Evolutionary conservation across 2,888 invertebrate genomes (phyloP).

Genomic region (Xestia c-nigrum): DNA sequence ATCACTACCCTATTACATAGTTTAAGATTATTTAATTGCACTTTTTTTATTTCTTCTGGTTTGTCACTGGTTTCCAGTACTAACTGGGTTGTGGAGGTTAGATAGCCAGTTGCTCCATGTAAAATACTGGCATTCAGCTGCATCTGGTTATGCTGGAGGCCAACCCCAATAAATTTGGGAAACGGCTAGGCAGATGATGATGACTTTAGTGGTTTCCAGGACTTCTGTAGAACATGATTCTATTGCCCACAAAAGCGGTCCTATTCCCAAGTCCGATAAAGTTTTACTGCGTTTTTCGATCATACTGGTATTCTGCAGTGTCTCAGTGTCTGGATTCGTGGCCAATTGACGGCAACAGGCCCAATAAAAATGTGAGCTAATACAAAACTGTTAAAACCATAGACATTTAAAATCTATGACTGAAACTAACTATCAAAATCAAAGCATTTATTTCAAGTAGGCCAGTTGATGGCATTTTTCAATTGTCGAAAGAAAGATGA

Average conservation of each 20-base stretch:
- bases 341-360: neutral
- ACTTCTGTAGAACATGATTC: neutral
- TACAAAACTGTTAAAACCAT: neutral
- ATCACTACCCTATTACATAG: no score
- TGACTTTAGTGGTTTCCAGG: neutral
- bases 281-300: neutral
- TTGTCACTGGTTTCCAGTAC: no score
- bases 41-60: no score
- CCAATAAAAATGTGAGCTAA: neutral
- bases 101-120: no score
- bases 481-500: no score
- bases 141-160: no score
- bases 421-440: neutral
- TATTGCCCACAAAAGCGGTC: neutral
- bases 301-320: neutral
- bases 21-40: no score
- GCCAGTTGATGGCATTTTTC: no score
- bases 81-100: no score
- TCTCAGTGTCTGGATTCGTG: neutral
- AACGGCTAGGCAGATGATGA: no score
- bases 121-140: no score
- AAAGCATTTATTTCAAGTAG: neutral
- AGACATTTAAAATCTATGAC: neutral
- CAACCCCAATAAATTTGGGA: no score
- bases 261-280: neutral